Evolutionary conservation across 2,797 vertebrate species (phyloP), one percentile per base, ranked within the genome.

Genomic region (Diplodus puntazzo): DNA sequence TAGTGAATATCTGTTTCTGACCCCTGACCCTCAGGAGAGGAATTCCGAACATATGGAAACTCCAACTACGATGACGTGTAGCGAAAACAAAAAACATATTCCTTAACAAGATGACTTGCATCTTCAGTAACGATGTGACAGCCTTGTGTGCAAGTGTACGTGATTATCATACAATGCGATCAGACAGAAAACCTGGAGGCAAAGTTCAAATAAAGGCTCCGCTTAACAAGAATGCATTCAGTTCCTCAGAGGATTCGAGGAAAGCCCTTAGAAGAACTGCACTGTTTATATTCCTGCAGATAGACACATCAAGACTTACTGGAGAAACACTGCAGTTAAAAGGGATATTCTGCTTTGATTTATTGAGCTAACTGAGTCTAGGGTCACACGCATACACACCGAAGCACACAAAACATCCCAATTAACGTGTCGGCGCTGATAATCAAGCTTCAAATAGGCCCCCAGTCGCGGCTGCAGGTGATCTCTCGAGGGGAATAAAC

Each of bases 281-380:
- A 30, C 23, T n/a, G 54, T 53, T 69, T 43, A 55, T 61, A 11
- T 57, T 65, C 13, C 48, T 16, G 43, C 34, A 72, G 30, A 57
- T 23, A 57, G 20, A 25, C 0, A 48, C 52, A 58, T 34, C 23
- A 54, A 12, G 11, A 59, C 12, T 46, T 9, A 48, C 30, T n/a
- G 64, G 17, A 54, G 55, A 59, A 67, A 60, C 4, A 30, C 0
- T 20, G 8, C 21, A n/a, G 62, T 63, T 63, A 55, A 69, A 75
- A 69, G 27, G 21, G 18, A 76, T 61, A 54, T 64, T 78, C 21
- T 11, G 8, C 57, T 77, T 50, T 80, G 77, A 88, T 75, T 73
- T 69, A 69, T 74, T n/a, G 46, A 8, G 23, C 25, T 57, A 57
- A 61, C 9, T 53, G 64, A 67, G 45, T 73, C 67, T 21, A n/a